Conservation (phyloP, 2,888 invertebrate species). For the Muschampia plurimacula region DNA sequence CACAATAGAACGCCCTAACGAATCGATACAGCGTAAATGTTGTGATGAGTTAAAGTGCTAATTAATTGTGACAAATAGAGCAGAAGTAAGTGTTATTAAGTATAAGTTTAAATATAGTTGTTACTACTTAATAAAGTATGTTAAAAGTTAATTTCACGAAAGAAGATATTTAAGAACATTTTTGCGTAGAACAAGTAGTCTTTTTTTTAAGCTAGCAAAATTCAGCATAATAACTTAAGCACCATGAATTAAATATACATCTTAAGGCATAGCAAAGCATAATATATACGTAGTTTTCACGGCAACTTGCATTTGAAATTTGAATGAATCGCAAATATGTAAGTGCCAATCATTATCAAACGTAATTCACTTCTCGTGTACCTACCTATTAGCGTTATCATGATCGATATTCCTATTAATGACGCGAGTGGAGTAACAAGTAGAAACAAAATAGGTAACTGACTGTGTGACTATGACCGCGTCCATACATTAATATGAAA, state of each 20-base stretch:
- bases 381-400: constrained; percentile 29
- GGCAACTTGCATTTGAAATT: neutral
- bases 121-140: too few species aligned
- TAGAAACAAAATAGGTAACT: neutral
- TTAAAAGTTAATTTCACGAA: too few species aligned
- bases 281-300: neutral
- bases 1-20: too few species aligned
- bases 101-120: too few species aligned
- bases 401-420: constrained; percentile 27
- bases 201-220: neutral
- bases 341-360: constrained; percentile 17
- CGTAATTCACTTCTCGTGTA: constrained; percentile 29
- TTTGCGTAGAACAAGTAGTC: too few species aligned
- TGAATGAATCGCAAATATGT: constrained; percentile 2
- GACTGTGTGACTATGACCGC: neutral
- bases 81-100: too few species aligned
- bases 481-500: too few species aligned
- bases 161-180: too few species aligned
- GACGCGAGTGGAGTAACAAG: constrained; percentile 8
- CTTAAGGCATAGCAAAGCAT: neutral
- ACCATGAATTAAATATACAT: neutral
- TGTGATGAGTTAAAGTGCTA: too few species aligned
- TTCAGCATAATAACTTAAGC: neutral
- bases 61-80: too few species aligned
- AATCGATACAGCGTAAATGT: too few species aligned